Evolutionary conservation across 2,797 vertebrate genomes (phyloP).

Genomic region (Rhinichthys osculus): DNA sequence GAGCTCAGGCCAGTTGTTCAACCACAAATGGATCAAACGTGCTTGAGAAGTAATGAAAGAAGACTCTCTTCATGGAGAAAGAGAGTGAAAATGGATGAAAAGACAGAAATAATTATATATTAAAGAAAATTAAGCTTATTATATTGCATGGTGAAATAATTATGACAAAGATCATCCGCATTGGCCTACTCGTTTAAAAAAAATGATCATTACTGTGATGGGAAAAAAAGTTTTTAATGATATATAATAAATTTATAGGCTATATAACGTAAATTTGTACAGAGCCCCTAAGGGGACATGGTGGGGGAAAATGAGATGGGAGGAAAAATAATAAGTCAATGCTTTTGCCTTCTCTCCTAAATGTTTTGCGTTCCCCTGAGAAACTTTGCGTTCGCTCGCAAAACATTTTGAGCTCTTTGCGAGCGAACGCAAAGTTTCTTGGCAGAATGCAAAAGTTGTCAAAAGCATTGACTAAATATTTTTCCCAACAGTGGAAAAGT

Average conservation of each 20-base stretch:
- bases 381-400: too few relatives aligned
- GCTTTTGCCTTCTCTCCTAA: too few relatives aligned
- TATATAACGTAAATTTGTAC: neutral
- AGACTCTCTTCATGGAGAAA: neutral
- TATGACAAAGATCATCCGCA: neutral
- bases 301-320: too few relatives aligned
- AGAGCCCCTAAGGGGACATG: too few relatives aligned
- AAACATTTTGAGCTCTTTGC: too few relatives aligned
- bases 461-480: too few relatives aligned
- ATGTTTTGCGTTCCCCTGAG: too few relatives aligned
- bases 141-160: neutral
- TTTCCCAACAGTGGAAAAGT: neutral
- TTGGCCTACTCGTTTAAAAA: neutral
- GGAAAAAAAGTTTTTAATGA: neutral
- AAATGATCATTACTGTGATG: neutral
- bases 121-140: neutral
- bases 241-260: neutral
- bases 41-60: conserved; percentile 62
- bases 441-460: too few relatives aligned
- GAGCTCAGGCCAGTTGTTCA: conserved; percentile 10
- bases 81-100: neutral
- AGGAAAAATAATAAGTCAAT: too few relatives aligned
- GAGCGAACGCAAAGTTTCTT: too few relatives aligned
- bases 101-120: conserved; percentile 2
- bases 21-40: conserved; percentile 69